phyloP scores from a whole-genome alignment of 2,888 invertebrate genomes.

The Ellobium chinense region DNA sequence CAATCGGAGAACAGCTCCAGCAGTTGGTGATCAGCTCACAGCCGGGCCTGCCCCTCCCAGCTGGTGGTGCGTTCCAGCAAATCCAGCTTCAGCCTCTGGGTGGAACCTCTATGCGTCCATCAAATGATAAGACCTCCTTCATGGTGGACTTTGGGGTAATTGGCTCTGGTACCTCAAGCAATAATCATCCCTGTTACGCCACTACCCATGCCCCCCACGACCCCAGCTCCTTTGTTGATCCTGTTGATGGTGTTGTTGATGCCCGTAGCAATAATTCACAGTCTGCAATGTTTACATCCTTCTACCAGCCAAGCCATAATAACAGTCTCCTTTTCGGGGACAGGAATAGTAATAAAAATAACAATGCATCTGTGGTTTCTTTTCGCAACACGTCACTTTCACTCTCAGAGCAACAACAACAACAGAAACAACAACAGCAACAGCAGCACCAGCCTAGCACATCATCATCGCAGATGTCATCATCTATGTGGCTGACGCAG shows the following conservation, averaged over 20 bases:
- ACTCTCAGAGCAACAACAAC: too few species aligned
- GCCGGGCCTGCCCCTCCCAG: not conserved
- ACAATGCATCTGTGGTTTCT: not conserved
- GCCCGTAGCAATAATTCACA: slow-evolving; percentile 12
- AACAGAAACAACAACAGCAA: too few species aligned
- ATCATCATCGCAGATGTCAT: not conserved
- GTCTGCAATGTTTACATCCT: not conserved
- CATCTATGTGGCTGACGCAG: not conserved
- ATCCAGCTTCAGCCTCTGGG: not conserved
- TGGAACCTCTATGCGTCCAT: not conserved
- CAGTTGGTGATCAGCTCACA: slow-evolving; percentile 6
- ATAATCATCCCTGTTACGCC: not conserved
- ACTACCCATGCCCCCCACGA: not conserved
- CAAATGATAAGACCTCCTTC: not conserved
- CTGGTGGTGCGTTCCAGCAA: not conserved
- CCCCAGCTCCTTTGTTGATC: slow-evolving; percentile 8
- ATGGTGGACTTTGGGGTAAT: not conserved
- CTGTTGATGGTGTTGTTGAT: slow-evolving; percentile 3
- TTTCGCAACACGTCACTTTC: not conserved
- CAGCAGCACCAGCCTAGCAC: not conserved
- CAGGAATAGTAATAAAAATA: not conserved
- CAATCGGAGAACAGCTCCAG: slow-evolving; percentile 45
- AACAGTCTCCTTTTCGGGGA: not conserved
- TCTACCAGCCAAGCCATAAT: not conserved
- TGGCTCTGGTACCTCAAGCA: not conserved